A percentile compares a stretch with the other conserved stretches of the same genome.
These are phyloP conservation scores for Euura saliciscinereae DNA, from an alignment of 1,140 invertebrate species.

Conservation along the genomic window DNA sequence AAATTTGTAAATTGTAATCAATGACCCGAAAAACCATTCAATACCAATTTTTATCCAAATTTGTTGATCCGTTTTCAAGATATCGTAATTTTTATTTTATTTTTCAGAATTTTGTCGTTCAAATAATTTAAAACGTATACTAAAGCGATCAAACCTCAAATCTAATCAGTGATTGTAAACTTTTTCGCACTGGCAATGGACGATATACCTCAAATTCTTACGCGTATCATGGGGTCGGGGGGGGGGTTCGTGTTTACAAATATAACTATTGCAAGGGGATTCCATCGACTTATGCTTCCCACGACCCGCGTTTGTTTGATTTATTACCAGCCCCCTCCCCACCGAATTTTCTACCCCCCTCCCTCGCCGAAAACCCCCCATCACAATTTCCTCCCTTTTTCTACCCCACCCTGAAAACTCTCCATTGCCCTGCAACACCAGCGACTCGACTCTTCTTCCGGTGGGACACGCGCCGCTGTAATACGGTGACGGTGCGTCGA, in stretches of 20 bases:
- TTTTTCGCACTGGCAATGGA: too few species aligned
- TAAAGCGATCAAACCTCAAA: too few species aligned
- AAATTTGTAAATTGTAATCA: too few species aligned
- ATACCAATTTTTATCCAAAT: too few species aligned
- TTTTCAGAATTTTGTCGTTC: too few species aligned
- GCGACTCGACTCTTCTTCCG: conserved; percentile 48
- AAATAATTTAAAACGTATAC: too few species aligned
- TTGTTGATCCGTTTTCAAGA: too few species aligned
- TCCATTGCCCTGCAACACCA: conserved; percentile 28
- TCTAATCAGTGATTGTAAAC: too few species aligned
- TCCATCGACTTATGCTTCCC: conserved; percentile 44
- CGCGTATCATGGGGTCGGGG: not conserved
- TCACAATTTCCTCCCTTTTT: conserved; percentile 24
- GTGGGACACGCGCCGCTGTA: conserved; percentile 38
- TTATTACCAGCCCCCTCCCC: conserved; percentile 29
- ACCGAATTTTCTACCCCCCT: conserved; percentile 27
- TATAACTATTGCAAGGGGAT: conserved; percentile 40
- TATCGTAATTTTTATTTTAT: too few species aligned
- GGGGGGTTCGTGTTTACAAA: conserved; percentile 37
- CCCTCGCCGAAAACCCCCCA: conserved; percentile 20
- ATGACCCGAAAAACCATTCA: too few species aligned
- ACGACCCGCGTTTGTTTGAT: conserved; percentile 42
- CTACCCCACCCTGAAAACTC: conserved; percentile 19
- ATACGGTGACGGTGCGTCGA: not conserved
- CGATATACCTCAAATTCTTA: too few species aligned